phyloP scores from a whole-genome alignment of 2,113 vertebrate genomes.

The Albula glossodonta region DNA sequence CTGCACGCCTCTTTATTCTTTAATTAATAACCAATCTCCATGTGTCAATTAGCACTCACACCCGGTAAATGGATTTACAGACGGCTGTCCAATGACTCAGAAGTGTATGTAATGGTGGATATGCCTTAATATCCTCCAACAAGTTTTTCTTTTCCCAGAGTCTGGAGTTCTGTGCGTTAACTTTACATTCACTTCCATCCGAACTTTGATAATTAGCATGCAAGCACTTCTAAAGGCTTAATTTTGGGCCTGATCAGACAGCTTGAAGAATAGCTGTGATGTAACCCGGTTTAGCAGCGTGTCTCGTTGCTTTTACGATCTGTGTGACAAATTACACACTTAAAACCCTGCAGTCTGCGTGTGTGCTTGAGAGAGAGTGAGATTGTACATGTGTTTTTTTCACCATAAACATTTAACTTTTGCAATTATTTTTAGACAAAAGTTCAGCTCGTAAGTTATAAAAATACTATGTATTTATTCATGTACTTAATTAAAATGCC shows the following conservation, averaged over 20 bases:
- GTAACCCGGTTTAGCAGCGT: background rate
- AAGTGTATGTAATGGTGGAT: background rate
- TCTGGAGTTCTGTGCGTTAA: background rate
- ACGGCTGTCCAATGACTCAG: background rate
- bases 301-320: background rate
- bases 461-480: no score
- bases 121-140: constrained; percentile 5
- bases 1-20: background rate
- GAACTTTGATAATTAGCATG: constrained; percentile 5
- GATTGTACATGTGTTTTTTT: background rate
- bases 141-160: constrained; percentile 2
- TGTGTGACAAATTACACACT: background rate
- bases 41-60: background rate
- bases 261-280: background rate
- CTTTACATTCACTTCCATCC: constrained; percentile 3
- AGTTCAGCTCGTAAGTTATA: no score
- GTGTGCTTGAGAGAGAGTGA: background rate
- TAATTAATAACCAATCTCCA: background rate
- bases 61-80: background rate
- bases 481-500: no score
- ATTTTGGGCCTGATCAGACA: constrained; percentile 7
- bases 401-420: no score
- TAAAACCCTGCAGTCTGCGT: background rate
- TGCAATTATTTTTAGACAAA: no score
- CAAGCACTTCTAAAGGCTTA: background rate